Evolutionary conservation across 2,888 invertebrate genomes (phyloP).

Genomic region (Piscicola geometra): DNA sequence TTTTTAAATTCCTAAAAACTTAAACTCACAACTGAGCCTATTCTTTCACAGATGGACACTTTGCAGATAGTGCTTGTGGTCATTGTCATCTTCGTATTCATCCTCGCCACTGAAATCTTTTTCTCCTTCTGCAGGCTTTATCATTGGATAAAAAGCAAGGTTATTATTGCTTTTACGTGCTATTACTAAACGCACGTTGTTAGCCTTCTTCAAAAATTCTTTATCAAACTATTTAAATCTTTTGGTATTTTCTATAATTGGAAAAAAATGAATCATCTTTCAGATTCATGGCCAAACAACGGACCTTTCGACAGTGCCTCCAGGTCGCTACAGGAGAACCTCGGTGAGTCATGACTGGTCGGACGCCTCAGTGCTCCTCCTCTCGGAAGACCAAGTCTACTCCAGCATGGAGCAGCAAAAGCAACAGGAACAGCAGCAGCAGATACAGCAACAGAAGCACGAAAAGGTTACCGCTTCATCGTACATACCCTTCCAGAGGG

Average conservation of each 20-base stretch:
- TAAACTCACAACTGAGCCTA: too few species aligned
- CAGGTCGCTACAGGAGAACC: slow-evolving; percentile 38
- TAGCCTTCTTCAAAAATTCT: background rate
- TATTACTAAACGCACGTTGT: background rate
- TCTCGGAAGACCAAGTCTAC: slow-evolving; percentile 2
- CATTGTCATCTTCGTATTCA: slow-evolving; percentile 40
- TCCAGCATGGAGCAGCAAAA: slow-evolving; percentile 12
- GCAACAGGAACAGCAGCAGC: background rate
- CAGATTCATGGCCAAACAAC: slow-evolving; percentile 22
- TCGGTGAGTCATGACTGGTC: slow-evolving; percentile 40
- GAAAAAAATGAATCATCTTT: too few species aligned
- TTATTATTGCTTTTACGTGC: background rate
- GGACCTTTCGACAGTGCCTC: slow-evolving; percentile 39
- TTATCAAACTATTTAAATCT: background rate
- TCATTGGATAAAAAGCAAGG: slow-evolving; percentile 33
- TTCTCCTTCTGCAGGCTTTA: slow-evolving; percentile 38
- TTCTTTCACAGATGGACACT: slow-evolving; percentile 33
- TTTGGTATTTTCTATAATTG: slow-evolving; percentile 4
- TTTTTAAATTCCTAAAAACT: too few species aligned
- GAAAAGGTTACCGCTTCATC: slow-evolving; percentile 1
- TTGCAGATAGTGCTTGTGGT: slow-evolving; percentile 36
- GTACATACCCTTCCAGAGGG: background rate
- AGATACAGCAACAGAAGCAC: background rate
- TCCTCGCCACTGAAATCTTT: slow-evolving; percentile 39
- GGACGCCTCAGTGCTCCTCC: slow-evolving; percentile 28